Base-by-base conservation (phyloP, 2,797 vertebrate genomes). In the Discoglossus pictus region DNA sequence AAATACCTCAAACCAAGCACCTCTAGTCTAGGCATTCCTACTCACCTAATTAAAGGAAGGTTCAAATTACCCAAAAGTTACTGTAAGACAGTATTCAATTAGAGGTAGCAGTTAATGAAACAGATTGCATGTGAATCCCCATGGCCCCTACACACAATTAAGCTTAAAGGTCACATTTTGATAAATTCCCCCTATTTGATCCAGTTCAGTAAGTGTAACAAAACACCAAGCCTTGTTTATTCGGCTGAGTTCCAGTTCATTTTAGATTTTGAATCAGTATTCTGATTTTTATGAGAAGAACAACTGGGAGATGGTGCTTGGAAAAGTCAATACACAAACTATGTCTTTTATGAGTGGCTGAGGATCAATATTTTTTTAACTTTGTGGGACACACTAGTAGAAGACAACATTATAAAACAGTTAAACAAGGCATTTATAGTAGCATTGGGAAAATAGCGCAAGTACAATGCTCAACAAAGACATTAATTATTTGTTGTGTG, bases 91-190 rank as follows among this genome's bases (percentile, higher is more conserved):
- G 23, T 63, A 62, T 63, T 70, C 17, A 63, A 48, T 55, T 63
- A 70, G 15, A 42, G 17, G 17, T 24, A 63, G 35, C 18, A 62
- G 35, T 40, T 70, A 70, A 70, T 70, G 34, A 70, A 48, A 36
- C 59, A 63, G 34, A 70, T 48, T 47, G 58, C 12, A 48, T 7
- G 15, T 48, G 51, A 62, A 42, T 69, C 35, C 40, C 67, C 38
- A 62, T 21, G 24, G 51, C 8, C 16, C 35, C 15, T 3, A 3
- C 51, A 50, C 35, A 50, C 35, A 23, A 63, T 70, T 55, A 56
- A 48, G 43, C 60, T 56, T 13, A 70, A 70, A 70, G 51, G 60
- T 63, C 36, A 50, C 42, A 56, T 55, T 70, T 56, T 70, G 67
- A 63, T 43, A 62, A 55, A 63, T 55, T 39, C 25, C 38, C 39